Base-by-base conservation (phyloP, 92 coral and sea anemone genomes). In the Actinostola sp. region DNA sequence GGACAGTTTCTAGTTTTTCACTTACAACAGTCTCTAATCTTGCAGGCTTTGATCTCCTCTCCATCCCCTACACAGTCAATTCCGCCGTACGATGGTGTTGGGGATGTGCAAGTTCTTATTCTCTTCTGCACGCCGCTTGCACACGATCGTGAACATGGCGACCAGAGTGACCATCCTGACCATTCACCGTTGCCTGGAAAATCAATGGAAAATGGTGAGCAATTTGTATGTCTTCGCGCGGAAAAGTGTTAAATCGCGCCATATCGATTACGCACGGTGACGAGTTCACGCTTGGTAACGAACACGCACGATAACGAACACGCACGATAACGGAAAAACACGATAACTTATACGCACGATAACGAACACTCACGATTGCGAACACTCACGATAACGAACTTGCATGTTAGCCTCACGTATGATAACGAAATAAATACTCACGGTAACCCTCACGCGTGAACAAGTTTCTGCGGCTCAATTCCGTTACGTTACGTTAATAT, bases 131-230 rank as follows among this genome's bases (percentile, higher is more conserved):
- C 80, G 49, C 99, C 99, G 65, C 84, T 84, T 61, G 97, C 97
- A 49, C 99, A 95, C 2, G 97, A 91, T n/a, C 93, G 89, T 43
- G 97, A 88, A 55, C 99, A 95, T 29, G 95, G 56, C 21, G 99
- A 88, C 97, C 97, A 95, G 28, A 92, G 62, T 16, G 99, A 88
- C 99, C 99, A 95, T 24, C 99, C 97, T 15, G 99, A 95, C 99
- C 99, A 95, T 30, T 93, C 99, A 29, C 99, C 98, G 23, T 92
- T 86, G 68, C 86, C 97, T 92, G 63, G 44, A 55, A 76, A 34
- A 45, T 23, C 61, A 45, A 73, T 39, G 10, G 6, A 33, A 8
- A 19, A 43, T 42, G 49, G 62, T 32, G 42, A 45, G 51, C 17
- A 68, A 48, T 0, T 21, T 20, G 7, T 53, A 9, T 7, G 2